Percentiles rank a stretch among this genome's conserved stretches.
These are phyloP conservation scores for Danio albolineatus DNA, from an alignment of 2,797 vertebrate genomes.

Conservation along the genomic window DNA sequence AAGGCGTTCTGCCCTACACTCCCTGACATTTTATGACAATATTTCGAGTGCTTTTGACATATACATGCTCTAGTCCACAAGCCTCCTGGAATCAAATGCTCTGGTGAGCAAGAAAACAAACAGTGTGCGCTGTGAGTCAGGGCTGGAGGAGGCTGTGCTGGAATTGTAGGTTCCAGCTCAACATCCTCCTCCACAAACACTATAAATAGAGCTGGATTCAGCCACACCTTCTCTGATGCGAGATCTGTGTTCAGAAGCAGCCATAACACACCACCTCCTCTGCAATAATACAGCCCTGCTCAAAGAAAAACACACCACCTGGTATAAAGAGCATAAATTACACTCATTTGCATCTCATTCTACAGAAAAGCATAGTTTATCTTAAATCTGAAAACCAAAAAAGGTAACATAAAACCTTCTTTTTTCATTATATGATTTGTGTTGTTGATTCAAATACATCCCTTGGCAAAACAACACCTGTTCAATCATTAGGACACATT, in stretches of 20 bases:
- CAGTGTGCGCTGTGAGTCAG: conserved; percentile 46
- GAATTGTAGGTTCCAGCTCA: conserved; percentile 56
- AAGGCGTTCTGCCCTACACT: background rate
- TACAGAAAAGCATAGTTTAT: conserved; percentile 1
- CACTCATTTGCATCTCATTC: conserved; percentile 2
- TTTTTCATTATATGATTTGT: background rate
- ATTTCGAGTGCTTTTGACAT: background rate
- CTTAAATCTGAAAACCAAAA: background rate
- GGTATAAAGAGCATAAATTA: conserved; percentile 11
- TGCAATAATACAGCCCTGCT: conserved; percentile 34
- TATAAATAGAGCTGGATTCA: conserved; percentile 59
- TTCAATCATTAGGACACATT: too few species aligned
- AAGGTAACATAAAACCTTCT: too few species aligned
- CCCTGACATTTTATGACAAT: background rate
- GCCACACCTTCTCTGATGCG: conserved; percentile 54
- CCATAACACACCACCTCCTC: conserved; percentile 54
- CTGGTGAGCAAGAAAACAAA: conserved; percentile 19
- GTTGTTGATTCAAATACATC: background rate
- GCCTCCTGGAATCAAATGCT: background rate
- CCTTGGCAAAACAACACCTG: too few species aligned
- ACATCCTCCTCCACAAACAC: conserved; percentile 50
- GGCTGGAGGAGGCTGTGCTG: conserved; percentile 35
- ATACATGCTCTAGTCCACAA: background rate
- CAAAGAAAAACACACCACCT: conserved; percentile 40
- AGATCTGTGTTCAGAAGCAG: background rate